Base-by-base conservation (phyloP, 2,797 vertebrate genomes). In the Spondyliosoma cantharus region DNA sequence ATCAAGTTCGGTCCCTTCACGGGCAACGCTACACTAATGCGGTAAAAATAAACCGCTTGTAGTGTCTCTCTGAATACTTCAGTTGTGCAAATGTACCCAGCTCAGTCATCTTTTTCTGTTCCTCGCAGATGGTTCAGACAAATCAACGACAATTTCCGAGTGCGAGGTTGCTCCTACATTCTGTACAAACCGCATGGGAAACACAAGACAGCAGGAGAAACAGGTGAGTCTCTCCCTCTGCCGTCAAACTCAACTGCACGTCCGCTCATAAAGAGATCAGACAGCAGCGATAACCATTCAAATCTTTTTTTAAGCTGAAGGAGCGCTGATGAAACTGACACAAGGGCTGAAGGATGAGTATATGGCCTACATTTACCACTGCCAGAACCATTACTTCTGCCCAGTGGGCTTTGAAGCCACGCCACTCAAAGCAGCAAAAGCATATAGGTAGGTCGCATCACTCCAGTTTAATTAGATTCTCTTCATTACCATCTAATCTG, bases 311-410 rank as follows among this genome's bases (percentile, higher is more conserved):
- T 37, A 37, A 99, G 98, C 98, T 86, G 95, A 96, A 53, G 97
- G 97, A 46, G 98, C 98, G 11, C 90, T 99, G 88, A 89, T 94
- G 43, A 99, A 99, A 81, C 93, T 99, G 84, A 98, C 97, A 0
- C 96, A 96, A 71, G 98, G 98, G 45, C 86, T 99, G 89, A 97
- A 95, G 90, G 98, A 99, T 1, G 97, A 99, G 75, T 96, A 97
- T 0, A 96, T 98, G 96, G 97, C 98, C 80, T 99, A 97, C 81
- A 97, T 99, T 87, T 99, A 99, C 90, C 98, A 99, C 94, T 99
- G 98, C 92, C 98, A 99, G 95, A 99, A 99, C 93, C 98, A 99
- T 93, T 99, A 99, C 92, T 99, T 98, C 94, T 99, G 98, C 85
- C 98, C 98, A 19, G 96, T 99, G 92, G 98, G 98, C 83, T 99